Percentiles rank a stretch among this genome's conserved stretches.
Conservation (phyloP, 2,888 invertebrate genomes). For the Agriopis leucophaearia region DNA sequence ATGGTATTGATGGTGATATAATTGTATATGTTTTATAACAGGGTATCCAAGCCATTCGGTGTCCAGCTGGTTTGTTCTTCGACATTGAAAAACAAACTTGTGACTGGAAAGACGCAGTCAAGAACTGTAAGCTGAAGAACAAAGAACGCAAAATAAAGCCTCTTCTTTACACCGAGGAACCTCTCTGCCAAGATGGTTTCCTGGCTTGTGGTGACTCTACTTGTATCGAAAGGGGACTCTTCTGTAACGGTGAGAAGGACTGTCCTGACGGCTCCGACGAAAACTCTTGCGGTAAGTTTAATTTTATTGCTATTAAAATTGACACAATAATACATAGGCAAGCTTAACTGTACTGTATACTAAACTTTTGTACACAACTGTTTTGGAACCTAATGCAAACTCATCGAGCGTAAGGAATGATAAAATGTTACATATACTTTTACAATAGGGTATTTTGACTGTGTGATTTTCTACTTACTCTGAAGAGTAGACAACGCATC, state of each 20-base stretch:
- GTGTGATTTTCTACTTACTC: too few species aligned
- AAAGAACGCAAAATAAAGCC: slow-evolving; percentile 96
- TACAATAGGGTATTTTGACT: too few species aligned
- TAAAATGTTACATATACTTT: too few species aligned
- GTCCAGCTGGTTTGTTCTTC: slow-evolving; percentile 96
- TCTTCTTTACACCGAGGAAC: slow-evolving; percentile 95
- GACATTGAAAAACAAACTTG: slow-evolving; percentile 98
- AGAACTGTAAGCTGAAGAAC: slow-evolving; percentile 96
- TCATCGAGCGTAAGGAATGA: slow-evolving; percentile 68
- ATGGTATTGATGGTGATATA: slow-evolving; percentile 35
- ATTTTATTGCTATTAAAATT: background rate
- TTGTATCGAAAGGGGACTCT: slow-evolving; percentile 95
- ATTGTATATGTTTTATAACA: slow-evolving; percentile 65
- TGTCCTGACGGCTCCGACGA: slow-evolving; percentile 96
- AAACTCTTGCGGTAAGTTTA: slow-evolving; percentile 94
- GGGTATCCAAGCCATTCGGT: slow-evolving; percentile 97
- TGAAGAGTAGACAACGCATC: too few species aligned
- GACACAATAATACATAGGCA: background rate
- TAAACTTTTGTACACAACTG: background rate
- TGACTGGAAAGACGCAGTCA: slow-evolving; percentile 97
- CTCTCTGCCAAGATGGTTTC: slow-evolving; percentile 94
- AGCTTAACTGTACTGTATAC: background rate
- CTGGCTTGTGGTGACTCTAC: slow-evolving; percentile 95
- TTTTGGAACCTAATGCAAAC: slow-evolving; percentile 43
- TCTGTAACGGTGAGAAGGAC: slow-evolving; percentile 97